These are phyloP conservation scores for Microplitis deprimator DNA, from an alignment of 2,888 invertebrate genomes.

Conservation along the genomic window DNA sequence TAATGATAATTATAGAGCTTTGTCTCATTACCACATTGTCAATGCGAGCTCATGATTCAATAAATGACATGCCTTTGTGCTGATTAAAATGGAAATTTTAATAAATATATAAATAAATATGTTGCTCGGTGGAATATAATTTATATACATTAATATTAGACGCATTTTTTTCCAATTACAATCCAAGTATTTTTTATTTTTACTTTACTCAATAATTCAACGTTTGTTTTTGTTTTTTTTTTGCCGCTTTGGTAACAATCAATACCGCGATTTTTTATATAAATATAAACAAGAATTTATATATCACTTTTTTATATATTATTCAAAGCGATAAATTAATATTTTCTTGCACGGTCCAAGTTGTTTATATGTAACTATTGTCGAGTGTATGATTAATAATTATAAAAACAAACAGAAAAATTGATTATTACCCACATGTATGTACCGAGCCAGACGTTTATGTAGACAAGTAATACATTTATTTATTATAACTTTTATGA, in stretches of 20 bases:
- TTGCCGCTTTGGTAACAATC: slow-evolving; percentile 12
- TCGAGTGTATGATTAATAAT: slow-evolving; percentile 51
- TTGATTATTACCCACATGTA: slow-evolving; percentile 51
- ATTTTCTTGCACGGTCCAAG: slow-evolving; percentile 54
- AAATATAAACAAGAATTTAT: not conserved
- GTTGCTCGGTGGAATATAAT: not conserved
- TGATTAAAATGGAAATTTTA: slow-evolving; percentile 9
- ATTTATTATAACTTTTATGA: slow-evolving; percentile 54
- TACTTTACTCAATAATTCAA: not conserved
- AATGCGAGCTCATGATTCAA: not conserved
- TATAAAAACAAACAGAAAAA: not conserved
- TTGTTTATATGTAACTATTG: slow-evolving; percentile 59
- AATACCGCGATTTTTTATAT: slow-evolving; percentile 23
- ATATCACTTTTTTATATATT: slow-evolving; percentile 49
- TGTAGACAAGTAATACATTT: slow-evolving; percentile 59
- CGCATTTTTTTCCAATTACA: not conserved
- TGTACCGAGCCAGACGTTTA: slow-evolving; percentile 60
- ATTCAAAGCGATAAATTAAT: slow-evolving; percentile 48
- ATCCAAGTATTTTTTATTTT: slow-evolving; percentile 16
- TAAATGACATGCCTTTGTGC: not conserved
- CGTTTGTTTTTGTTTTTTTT: not conserved
- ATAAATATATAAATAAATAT: not conserved
- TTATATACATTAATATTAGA: not conserved
- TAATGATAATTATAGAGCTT: not conserved
- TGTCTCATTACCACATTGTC: not conserved